These are phyloP conservation scores for Dolichopus griseipennis DNA, from an alignment of 2,888 invertebrate genomes.

Conservation along the genomic window DNA sequence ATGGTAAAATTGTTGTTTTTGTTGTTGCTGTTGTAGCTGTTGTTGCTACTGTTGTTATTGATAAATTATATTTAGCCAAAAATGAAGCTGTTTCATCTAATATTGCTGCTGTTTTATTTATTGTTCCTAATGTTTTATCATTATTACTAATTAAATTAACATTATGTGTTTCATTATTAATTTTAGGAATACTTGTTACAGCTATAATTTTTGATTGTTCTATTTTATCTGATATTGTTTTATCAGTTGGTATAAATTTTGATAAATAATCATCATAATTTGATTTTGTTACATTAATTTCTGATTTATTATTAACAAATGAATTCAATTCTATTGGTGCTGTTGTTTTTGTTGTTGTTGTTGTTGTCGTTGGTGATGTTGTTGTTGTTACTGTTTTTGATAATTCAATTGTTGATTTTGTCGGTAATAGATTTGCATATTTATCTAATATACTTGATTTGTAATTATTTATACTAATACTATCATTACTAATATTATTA, in stretches of 20 bases:
- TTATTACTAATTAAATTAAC: neutral
- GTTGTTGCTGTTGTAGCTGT: conserved; percentile 23
- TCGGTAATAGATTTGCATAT: neutral
- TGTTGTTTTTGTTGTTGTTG: neutral
- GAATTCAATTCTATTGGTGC: neutral
- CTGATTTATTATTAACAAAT: too few relatives aligned
- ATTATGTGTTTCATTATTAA: neutral
- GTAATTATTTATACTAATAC: neutral
- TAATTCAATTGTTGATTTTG: neutral
- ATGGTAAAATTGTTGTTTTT: conserved; percentile 27
- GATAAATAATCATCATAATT: neutral
- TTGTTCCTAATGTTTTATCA: neutral
- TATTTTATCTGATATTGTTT: conserved; percentile 3
- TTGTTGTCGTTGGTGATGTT: conserved; percentile 13
- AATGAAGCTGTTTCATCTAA: neutral
- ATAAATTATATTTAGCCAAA: conserved; percentile 11
- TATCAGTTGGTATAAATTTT: neutral
- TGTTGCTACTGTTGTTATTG: neutral
- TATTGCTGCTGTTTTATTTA: neutral
- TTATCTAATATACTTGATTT: neutral
- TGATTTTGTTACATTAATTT: too few relatives aligned
- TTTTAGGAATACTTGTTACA: too few relatives aligned
- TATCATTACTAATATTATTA: neutral
- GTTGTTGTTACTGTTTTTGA: conserved; percentile 14
- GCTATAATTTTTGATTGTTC: too few relatives aligned